Base-by-base conservation (phyloP, 1,140 invertebrate species). In the Diorhabda carinulata region DNA sequence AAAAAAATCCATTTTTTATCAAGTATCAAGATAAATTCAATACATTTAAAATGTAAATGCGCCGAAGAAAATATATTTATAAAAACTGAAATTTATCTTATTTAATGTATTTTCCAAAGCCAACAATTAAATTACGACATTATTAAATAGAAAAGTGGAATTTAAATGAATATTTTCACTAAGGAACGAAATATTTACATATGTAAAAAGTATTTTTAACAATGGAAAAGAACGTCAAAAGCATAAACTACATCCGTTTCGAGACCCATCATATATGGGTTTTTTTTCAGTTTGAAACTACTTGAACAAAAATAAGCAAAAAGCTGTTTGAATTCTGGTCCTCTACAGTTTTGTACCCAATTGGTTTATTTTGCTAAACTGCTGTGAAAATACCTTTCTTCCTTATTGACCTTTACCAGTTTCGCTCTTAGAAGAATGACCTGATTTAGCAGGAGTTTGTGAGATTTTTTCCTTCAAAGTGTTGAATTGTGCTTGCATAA, bases 401-500 rank as follows among this genome's bases (percentile, higher is more conserved):
- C 8, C 41, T 64, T 47, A 64, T 64, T 64, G 43, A 5, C 56
- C 63, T 56, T 25, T 45, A 64, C 10, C 45, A 7, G 42, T 43
- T n/a, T n/a, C 41, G 2, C 63, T 44, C 4, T 64, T 64, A 6
- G 43, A 47, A 10, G 9, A 64, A 6, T 57, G 44, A 6, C 25
- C 52, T 8, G 44, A 52, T 64, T 45, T 25, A 6, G 3, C 9
- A 45, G 65, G 58, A 43, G 65, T 41, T 10, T 60, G 57, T 4
- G 65, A 56, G 5, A 78, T 58, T 68, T 77, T 79, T 64, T 78
- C 76, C 72, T 81, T 81, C 10, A 81, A 68, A 6, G 66, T 67
- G 56, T 77, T 75, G 65, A 75, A 81, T 66, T 80, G 80, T n/a
- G 64, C 70, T 66, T 80, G 80, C 78, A 81, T 79, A 56, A 79